phyloP scores from a whole-genome alignment of 1,140 invertebrate genomes.

The Heliconius eleuchia region DNA sequence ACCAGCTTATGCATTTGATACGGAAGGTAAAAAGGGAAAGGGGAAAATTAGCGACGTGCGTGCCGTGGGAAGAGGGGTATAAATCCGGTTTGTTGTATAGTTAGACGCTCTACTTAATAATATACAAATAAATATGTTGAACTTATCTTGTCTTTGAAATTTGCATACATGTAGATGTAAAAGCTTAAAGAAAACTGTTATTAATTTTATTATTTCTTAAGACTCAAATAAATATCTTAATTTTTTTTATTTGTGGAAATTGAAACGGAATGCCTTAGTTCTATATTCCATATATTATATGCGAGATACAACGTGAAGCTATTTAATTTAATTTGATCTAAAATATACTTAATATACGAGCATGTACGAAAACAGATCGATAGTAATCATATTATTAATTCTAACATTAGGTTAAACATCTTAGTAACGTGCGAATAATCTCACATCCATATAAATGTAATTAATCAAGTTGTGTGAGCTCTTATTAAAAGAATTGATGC shows the following conservation, averaged over 20 bases:
- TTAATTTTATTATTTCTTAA: too few relatives aligned
- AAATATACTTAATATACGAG: too few relatives aligned
- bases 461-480: neutral
- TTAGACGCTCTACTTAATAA: neutral
- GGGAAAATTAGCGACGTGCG: slow-evolving; percentile 40
- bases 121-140: neutral
- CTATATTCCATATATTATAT: too few relatives aligned
- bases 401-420: neutral
- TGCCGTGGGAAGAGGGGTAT: slow-evolving; percentile 38
- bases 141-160: neutral
- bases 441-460: neutral
- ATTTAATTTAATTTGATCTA: too few relatives aligned
- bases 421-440: neutral
- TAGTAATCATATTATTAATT: neutral
- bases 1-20: slow-evolving; percentile 41
- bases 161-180: neutral
- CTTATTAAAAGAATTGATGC: neutral
- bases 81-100: neutral
- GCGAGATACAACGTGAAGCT: too few relatives aligned
- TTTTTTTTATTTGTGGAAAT: too few relatives aligned
- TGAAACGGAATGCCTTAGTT: too few relatives aligned
- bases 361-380: neutral
- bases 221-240: too few relatives aligned
- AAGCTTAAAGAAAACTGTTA: too few relatives aligned
- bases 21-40: slow-evolving; percentile 47